Conservation (phyloP, 2,113 vertebrate species). For the Pica pica region DNA sequence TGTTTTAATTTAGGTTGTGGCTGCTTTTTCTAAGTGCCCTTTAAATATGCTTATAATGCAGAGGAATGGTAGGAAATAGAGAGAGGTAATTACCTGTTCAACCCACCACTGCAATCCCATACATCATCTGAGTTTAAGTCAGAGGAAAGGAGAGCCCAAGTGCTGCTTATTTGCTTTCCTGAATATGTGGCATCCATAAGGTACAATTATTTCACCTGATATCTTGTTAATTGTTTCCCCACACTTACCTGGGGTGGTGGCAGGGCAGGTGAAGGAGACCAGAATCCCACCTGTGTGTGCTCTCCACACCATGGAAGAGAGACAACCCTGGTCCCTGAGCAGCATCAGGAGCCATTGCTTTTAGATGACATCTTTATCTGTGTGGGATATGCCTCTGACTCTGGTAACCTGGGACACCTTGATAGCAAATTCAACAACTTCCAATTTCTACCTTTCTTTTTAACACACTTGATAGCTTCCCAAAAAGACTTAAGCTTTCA, state of each 20-base stretch:
- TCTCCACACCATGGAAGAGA: neutral
- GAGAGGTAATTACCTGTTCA: conserved; percentile 8
- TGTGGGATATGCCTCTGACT: neutral
- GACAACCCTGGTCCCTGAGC: neutral
- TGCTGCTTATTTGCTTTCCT: neutral
- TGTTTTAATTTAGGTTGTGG: neutral
- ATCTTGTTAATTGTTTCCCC: neutral
- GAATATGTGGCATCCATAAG: neutral
- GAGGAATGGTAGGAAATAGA: neutral
- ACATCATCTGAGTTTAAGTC: neutral
- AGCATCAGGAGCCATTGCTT: neutral
- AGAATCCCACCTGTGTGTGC: neutral
- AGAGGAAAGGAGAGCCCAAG: neutral
- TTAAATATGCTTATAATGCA: conserved; percentile 24
- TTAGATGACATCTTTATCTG: neutral
- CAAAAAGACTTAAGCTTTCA: neutral
- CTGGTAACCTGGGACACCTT: neutral
- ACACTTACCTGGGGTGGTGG: neutral
- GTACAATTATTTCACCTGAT: neutral
- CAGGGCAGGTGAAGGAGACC: neutral
- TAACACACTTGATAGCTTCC: neutral
- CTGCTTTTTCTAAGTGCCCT: neutral
- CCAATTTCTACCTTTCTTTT: neutral
- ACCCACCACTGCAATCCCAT: neutral
- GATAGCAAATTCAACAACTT: neutral